Evolutionary conservation across 2,113 vertebrate genomes (phyloP), one percentile per base, ranked within the genome.

Genomic region (Lepus europaeus): DNA sequence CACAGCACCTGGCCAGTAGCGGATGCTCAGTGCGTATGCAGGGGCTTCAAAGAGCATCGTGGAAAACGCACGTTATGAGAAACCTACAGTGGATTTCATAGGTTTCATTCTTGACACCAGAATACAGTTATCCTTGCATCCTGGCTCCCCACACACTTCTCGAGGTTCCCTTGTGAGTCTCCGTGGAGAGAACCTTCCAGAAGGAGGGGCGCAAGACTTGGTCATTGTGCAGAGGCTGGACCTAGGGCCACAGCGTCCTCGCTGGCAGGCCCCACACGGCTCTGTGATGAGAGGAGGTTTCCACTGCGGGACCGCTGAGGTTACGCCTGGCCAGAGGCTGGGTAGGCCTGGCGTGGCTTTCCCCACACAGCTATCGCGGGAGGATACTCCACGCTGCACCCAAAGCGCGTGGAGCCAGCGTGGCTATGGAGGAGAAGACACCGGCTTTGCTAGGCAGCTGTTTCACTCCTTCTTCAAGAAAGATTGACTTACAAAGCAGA

Each of bases 301-400:
- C n/a, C 20, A 39, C 31, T 1, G 1, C 19, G n/a, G 33, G 22
- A n/a, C 63, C 74, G 63, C 63, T 53, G 45, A 82, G 66, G 14
- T 64, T 61, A 72, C 8, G 74, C 14, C 9, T 6, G 22, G 72
- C 19, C 19, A 69, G 56, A n/a, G 17, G 9, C 0, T 23, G 17
- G 14, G 0, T 20, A 29, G 56, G 39, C 3, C 39, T 23, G 25
- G 2, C 6, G 22, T 0, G 22, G 70, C 33, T 78, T 68, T 20
- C 0, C 5, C 23, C 12, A 13, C 0, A 5, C 45, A 45, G 45
- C 6, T 45, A 7, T 45, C 45, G 6, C 45, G 6, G 45, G 45
- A 7, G 45, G 45, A 45, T 7, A 8, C 45, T 45, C 45, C 45
- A 7, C 7, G 45, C 45, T 45, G 45, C 45, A 45, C 45, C 45